Percentiles rank a stretch among this genome's conserved stretches.
These are phyloP conservation scores for Lumbricus terrestris DNA, from an alignment of 2,888 invertebrate species.

Conservation along the genomic window DNA sequence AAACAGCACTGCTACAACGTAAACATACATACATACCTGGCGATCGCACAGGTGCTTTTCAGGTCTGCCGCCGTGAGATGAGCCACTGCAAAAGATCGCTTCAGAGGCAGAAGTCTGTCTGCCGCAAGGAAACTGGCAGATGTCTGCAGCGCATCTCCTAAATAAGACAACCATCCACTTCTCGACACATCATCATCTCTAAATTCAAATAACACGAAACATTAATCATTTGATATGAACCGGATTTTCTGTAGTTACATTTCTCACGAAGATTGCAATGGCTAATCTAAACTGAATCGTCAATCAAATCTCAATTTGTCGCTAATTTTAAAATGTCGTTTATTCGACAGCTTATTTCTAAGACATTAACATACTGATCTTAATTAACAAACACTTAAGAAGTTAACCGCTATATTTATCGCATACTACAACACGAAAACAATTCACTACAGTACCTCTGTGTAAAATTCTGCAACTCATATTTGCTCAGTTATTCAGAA, in stretches of 20 bases:
- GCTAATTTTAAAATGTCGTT: too few relatives aligned
- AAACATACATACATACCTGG: neutral
- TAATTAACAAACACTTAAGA: too few relatives aligned
- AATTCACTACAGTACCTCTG: too few relatives aligned
- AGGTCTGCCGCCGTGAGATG: neutral
- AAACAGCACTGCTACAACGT: neutral
- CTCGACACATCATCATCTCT: neutral
- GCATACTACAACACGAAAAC: too few relatives aligned
- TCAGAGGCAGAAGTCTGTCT: constrained; percentile 4
- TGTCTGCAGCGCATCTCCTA: neutral
- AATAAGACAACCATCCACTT: neutral
- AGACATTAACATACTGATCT: too few relatives aligned
- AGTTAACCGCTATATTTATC: too few relatives aligned
- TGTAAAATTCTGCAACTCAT: too few relatives aligned
- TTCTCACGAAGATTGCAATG: too few relatives aligned
- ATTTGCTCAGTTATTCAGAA: too few relatives aligned
- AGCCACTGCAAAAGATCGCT: neutral
- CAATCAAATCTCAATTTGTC: too few relatives aligned
- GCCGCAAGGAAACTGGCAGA: neutral
- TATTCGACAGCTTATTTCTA: too few relatives aligned
- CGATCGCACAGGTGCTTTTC: neutral
- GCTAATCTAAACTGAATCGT: too few relatives aligned
- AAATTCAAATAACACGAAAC: neutral
- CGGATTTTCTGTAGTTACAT: neutral
- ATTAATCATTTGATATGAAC: neutral